These are phyloP conservation scores for Muscicapa comitata DNA, from an alignment of 2,797 vertebrate genomes.

Conservation along the genomic window DNA sequence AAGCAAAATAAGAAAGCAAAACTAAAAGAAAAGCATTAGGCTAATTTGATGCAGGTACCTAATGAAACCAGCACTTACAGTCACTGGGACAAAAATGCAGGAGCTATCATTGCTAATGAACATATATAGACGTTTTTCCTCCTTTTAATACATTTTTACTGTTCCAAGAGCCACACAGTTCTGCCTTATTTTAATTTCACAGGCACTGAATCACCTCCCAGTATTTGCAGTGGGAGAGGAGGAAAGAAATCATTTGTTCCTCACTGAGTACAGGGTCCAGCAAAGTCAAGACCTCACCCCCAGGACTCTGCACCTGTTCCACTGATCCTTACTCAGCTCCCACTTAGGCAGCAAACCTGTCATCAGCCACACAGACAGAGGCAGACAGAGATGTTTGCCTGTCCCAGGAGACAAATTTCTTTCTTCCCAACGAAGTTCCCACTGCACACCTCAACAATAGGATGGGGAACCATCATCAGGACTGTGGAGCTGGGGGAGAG, in stretches of 20 bases:
- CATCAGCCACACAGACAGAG: background rate
- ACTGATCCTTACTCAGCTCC: background rate
- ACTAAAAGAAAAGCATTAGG: background rate
- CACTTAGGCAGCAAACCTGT: background rate
- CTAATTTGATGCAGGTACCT: background rate
- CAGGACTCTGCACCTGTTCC: background rate
- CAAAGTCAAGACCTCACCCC: background rate
- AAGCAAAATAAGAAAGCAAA: constrained; percentile 1
- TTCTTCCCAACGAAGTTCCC: background rate
- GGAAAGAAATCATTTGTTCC: background rate
- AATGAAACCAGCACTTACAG: background rate
- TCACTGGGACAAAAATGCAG: background rate
- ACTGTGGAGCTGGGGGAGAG: background rate
- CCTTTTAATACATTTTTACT: background rate
- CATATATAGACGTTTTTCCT: fast-evolving
- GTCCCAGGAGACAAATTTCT: background rate
- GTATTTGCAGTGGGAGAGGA: background rate
- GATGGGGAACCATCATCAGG: background rate
- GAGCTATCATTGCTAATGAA: background rate
- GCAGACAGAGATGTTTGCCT: background rate
- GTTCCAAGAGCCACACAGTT: background rate
- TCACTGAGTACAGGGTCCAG: background rate
- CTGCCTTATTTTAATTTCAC: background rate
- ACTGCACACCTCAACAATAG: background rate
- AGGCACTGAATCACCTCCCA: background rate